Conservation (phyloP, 2,113 vertebrate genomes). For the Nothocercus nigrocapillus region DNA sequence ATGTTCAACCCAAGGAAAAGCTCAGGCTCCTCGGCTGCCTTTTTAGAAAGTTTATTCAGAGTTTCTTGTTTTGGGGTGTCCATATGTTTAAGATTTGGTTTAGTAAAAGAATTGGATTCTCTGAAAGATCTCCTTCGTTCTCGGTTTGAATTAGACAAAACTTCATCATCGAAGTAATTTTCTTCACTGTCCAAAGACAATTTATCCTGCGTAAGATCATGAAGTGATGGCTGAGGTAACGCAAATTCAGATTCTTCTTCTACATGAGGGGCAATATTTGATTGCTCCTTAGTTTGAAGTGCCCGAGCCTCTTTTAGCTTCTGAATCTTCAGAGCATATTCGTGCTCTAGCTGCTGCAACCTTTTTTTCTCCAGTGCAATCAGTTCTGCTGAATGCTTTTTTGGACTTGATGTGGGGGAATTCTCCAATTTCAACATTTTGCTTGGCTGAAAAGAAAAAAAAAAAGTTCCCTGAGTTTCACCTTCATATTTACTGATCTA, state of each 20-base stretch:
- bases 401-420: conserved; percentile 77
- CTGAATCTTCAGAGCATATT: conserved; percentile 98
- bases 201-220: conserved; percentile 97
- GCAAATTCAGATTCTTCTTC: conserved; percentile 80
- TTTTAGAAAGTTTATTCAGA: conserved; percentile 71
- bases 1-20: conserved; percentile 88
- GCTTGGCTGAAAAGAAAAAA: conserved; percentile 75
- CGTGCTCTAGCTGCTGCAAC: conserved; percentile 92
- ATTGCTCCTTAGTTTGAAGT: conserved; percentile 80
- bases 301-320: conserved; percentile 93
- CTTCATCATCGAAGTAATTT: conserved; percentile 83
- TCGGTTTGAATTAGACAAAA: conserved; percentile 75
- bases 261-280: conserved; percentile 47
- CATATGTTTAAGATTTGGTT: conserved; percentile 90
- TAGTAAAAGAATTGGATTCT: conserved; percentile 90
- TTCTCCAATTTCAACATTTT: conserved; percentile 86
- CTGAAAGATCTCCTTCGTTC: conserved; percentile 88
- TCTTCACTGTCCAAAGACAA: conserved; percentile 89
- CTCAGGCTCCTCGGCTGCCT: conserved; percentile 75
- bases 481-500: conserved; percentile 20
- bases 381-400: conserved; percentile 89
- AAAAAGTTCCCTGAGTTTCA: background rate
- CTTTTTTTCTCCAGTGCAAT: conserved; percentile 92
- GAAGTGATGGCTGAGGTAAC: conserved; percentile 92
- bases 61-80: conserved; percentile 80